Conservation (phyloP, 2,888 invertebrate genomes). For the Podotricha telesiphe region DNA sequence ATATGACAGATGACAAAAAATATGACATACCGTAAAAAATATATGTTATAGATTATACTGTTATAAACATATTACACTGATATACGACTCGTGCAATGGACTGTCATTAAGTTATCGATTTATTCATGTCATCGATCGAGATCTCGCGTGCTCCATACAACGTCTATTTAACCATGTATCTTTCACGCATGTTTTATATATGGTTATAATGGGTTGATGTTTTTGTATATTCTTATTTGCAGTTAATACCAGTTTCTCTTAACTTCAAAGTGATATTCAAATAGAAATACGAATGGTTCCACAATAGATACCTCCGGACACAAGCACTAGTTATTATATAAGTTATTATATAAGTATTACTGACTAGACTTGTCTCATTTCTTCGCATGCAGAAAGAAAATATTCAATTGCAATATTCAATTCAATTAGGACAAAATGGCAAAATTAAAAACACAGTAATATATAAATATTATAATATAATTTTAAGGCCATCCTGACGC, state of each 20-base stretch:
- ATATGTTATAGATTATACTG: not conserved
- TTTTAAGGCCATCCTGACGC: too few species aligned
- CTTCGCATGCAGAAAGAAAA: too few species aligned
- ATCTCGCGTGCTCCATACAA: slow-evolving; percentile 3
- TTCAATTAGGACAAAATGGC: too few species aligned
- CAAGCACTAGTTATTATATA: too few species aligned
- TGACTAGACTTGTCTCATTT: too few species aligned
- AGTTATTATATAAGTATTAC: too few species aligned
- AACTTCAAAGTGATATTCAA: not conserved
- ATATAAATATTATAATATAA: too few species aligned
- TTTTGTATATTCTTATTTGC: not conserved
- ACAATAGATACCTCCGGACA: too few species aligned
- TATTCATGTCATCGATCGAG: slow-evolving; percentile 24
- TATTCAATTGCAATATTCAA: too few species aligned
- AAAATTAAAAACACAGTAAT: too few species aligned
- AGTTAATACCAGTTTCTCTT: not conserved
- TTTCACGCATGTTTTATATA: slow-evolving; percentile 13
- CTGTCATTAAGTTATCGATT: slow-evolving; percentile 23
- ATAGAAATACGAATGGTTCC: not conserved
- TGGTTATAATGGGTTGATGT: not conserved
- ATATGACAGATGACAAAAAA: too few species aligned
- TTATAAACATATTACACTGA: slow-evolving; percentile 14
- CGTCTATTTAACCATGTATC: slow-evolving; percentile 12
- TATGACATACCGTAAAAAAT: too few species aligned
- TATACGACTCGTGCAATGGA: slow-evolving; percentile 7